These are phyloP conservation scores for Eremobia ochroleuca DNA, from an alignment of 2,888 invertebrate genomes.

Conservation along the genomic window DNA sequence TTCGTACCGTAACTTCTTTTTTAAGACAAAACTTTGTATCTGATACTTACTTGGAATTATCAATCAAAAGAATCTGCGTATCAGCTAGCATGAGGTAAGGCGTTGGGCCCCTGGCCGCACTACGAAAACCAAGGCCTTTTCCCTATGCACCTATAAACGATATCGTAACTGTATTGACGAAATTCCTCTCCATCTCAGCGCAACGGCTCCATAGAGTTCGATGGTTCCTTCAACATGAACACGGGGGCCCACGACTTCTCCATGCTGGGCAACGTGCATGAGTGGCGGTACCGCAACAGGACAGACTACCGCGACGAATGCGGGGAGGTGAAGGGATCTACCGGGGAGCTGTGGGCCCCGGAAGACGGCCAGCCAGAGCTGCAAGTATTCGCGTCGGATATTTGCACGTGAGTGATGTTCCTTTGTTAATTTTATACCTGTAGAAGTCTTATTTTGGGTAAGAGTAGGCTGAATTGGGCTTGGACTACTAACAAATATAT, in stretches of 20 bases:
- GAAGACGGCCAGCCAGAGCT: conserved; percentile 90
- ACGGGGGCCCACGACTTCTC: conserved; percentile 93
- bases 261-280: conserved; percentile 92
- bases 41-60: not conserved
- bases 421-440: too few species aligned
- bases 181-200: conserved; percentile 88
- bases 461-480: not conserved
- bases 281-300: conserved; percentile 92
- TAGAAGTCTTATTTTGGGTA: too few species aligned
- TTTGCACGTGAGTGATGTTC: conserved; percentile 92
- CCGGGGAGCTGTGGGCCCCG: conserved; percentile 96
- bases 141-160: not conserved
- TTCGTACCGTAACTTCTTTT: not conserved
- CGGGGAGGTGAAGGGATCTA: conserved; percentile 93
- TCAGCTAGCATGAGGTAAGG: not conserved
- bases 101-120: not conserved
- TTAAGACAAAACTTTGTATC: not conserved
- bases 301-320: conserved; percentile 92
- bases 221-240: conserved; percentile 95
- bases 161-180: not conserved
- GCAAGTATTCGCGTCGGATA: conserved; percentile 94
- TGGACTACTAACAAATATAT: too few species aligned
- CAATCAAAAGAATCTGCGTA: not conserved
- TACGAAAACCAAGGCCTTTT: not conserved
- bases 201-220: conserved; percentile 93